Base-by-base conservation (phyloP, 2,888 invertebrate species). In the Nomada ferruginata region DNA sequence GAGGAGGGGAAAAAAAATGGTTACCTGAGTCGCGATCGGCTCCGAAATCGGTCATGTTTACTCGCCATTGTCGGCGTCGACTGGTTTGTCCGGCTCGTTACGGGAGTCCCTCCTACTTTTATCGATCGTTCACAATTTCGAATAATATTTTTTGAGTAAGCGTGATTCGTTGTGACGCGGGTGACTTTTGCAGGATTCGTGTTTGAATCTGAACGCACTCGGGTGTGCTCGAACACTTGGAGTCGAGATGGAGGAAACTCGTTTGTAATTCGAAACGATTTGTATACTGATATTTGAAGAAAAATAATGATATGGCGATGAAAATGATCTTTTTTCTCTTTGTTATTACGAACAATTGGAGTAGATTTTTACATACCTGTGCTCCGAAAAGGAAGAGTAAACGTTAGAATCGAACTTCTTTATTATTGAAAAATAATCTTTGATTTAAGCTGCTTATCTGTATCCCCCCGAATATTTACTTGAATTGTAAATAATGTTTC, bases 1-100 rank as follows among this genome's bases (percentile, higher is more conserved):
- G 57, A 20, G 23, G 20, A 53, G 42, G n/a, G 23, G 1, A 55
- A 50, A 53, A 76, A 85, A 80, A 74, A 76, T 55, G 59, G 64
- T 82, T 87, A 87, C 86, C 88, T 73, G 86, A 55, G 68, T 75
- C 57, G 57, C 79, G 85, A 85, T 85, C 83, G 76, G 77, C 64
- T 70, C 75, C 78, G 78, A 61, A 76, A 70, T 76, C 77, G 79
- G 69, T 71, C 71, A 72, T 87, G 84, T 86, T 89, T 89, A 60
- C 87, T 70, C 68, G 65, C 63, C 78, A 85, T 85, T 86, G 87
- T 86, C 86, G 55, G 63, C 50, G 57, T 75, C 83, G 65, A 60
- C 79, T 79, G 36, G 85, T 84, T 85, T 79, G 79, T 59, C 75
- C 79, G 59, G 13, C 76, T 85, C 68, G 82, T 86, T 87, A 73